A percentile compares a stretch with the other conserved stretches of the same genome.
Evolutionary conservation across 2,113 vertebrate species (phyloP).

Genomic region (Nasalis larvatus): DNA sequence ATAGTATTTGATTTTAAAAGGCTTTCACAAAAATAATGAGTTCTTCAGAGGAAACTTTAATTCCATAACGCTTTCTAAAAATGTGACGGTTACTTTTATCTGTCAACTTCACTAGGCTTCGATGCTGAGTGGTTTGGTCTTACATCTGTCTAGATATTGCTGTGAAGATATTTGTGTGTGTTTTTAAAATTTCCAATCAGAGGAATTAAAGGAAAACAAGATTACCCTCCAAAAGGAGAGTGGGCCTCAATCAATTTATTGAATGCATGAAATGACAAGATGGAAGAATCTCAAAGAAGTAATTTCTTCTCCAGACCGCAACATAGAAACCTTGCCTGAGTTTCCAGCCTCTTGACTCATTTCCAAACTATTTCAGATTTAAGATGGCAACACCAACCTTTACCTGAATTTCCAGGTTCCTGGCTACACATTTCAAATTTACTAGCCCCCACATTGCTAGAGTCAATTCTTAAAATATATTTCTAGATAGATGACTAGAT

Average conservation of each 20-base stretch:
- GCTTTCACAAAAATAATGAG: not conserved
- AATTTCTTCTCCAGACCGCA: not conserved
- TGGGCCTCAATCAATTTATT: not conserved
- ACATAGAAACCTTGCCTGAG: not conserved
- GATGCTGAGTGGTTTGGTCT: not conserved
- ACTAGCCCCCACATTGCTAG: fast-evolving
- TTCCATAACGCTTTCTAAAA: not conserved
- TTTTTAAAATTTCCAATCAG: not conserved
- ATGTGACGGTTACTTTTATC: not conserved
- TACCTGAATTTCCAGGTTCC: not conserved
- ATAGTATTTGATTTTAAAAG: not conserved
- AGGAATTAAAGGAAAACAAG: not conserved
- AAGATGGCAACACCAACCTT: not conserved
- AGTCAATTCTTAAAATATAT: not conserved
- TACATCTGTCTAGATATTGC: not conserved
- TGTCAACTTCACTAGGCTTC: not conserved
- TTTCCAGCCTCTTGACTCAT: not conserved
- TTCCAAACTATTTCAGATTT: not conserved
- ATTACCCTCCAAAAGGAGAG: not conserved
- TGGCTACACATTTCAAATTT: not conserved
- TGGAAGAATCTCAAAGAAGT: not conserved
- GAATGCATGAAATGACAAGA: not conserved
- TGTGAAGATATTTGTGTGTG: not conserved
- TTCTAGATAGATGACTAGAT: not conserved
- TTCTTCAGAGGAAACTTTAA: not conserved